Conservation (phyloP, 2,888 invertebrate genomes). For the Synanthedon vespiformis region DNA sequence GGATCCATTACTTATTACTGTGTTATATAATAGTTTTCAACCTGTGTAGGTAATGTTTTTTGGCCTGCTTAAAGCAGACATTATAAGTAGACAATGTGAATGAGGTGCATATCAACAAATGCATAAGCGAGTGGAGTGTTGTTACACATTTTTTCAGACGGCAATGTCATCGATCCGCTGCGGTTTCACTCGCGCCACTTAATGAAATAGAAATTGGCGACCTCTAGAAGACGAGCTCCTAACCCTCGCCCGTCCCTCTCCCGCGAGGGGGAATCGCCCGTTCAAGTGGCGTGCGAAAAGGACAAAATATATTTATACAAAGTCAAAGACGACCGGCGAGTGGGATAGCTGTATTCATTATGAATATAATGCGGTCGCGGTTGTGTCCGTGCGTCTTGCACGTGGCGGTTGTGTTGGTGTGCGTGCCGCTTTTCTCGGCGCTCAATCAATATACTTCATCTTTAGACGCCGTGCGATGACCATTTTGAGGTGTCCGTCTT, state of each 20-base stretch:
- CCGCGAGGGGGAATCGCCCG: constrained; percentile 39
- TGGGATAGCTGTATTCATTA: constrained; percentile 70
- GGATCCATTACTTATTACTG: background rate
- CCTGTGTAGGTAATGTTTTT: no score
- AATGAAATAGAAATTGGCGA: constrained; percentile 69
- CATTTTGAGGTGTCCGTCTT: constrained; percentile 17
- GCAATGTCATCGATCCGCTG: constrained; percentile 50
- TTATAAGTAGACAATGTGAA: no score
- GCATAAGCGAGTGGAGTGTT: constrained; percentile 1
- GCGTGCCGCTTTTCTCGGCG: constrained; percentile 52
- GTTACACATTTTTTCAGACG: constrained; percentile 34
- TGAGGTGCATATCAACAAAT: background rate
- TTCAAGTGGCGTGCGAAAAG: constrained; percentile 47
- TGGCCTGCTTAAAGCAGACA: no score
- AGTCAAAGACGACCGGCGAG: constrained; percentile 67
- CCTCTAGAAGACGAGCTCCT: constrained; percentile 66
- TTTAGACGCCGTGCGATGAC: constrained; percentile 44
- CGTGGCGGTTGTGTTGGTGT: constrained; percentile 37
- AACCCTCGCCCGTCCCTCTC: constrained; percentile 57
- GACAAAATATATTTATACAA: constrained; percentile 69
- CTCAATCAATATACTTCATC: constrained; percentile 64
- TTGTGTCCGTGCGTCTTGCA: constrained; percentile 61
- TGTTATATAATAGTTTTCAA: background rate
- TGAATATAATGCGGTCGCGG: constrained; percentile 67
- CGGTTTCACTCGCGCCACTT: constrained; percentile 62